Evolutionary conservation across 2,113 vertebrate genomes (phyloP).

Genomic region (Pygoscelis adeliae): DNA sequence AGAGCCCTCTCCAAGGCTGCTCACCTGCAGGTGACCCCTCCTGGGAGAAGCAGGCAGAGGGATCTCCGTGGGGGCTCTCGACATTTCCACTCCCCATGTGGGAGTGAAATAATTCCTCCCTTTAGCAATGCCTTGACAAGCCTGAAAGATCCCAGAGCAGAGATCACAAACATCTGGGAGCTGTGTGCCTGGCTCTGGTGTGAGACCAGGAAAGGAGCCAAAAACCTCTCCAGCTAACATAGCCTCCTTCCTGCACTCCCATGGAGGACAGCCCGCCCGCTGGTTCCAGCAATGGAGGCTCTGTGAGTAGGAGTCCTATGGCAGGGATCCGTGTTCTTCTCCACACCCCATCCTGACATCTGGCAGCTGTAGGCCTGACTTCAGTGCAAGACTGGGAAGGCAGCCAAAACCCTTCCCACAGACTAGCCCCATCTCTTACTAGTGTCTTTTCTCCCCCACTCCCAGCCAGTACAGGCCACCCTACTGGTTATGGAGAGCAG

Average conservation of each 20-base stretch:
- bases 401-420: constrained; percentile 26
- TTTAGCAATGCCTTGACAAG: constrained; percentile 14
- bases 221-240: not conserved
- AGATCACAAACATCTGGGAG: constrained; percentile 20
- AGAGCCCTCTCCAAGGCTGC: not conserved
- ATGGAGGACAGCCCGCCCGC: not conserved
- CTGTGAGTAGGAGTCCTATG: not conserved
- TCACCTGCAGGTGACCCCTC: not conserved
- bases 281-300: not conserved
- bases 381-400: not conserved
- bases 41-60: not conserved
- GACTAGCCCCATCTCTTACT: not conserved
- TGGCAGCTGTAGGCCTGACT: constrained; percentile 16
- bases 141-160: constrained; percentile 43
- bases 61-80: not conserved
- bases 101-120: constrained; percentile 6
- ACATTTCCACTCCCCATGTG: not conserved
- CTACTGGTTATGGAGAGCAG: not conserved
- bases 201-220: constrained; percentile 33
- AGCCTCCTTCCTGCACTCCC: not conserved
- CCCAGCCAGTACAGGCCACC: not conserved
- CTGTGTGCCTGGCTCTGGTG: not conserved
- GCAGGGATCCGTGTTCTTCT: not conserved
- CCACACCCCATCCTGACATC: not conserved
- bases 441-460: not conserved